Percentiles rank a stretch among this genome's conserved stretches.
These are phyloP conservation scores for Rhynchonycteris naso DNA, from an alignment of 2,797 vertebrate species.

Conservation along the genomic window DNA sequence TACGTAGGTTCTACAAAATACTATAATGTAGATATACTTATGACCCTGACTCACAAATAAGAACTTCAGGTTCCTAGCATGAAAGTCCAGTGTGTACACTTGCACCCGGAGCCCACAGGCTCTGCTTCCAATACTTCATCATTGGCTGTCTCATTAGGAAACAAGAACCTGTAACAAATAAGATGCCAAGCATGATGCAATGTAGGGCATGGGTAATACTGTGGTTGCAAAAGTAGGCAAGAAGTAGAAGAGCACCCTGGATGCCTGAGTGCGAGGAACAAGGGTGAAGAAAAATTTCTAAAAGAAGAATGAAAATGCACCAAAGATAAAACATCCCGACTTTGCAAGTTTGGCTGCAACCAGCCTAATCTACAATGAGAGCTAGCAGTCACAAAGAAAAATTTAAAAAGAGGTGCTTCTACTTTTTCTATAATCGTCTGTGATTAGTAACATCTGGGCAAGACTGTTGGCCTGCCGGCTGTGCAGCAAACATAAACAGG, in stretches of 20 bases:
- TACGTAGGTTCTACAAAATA: not conserved
- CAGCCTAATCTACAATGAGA: not conserved
- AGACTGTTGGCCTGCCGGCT: not conserved
- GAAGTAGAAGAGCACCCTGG: accelerated
- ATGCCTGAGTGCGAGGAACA: not conserved
- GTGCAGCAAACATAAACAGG: not conserved
- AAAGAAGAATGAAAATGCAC: not conserved
- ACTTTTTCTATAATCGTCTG: not conserved
- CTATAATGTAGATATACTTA: not conserved
- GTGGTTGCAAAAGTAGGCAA: not conserved
- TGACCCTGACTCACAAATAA: not conserved
- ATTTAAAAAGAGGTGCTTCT: not conserved
- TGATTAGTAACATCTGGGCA: not conserved
- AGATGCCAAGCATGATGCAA: not conserved
- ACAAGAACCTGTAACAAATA: not conserved
- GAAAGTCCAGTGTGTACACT: not conserved
- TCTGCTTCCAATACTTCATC: not conserved
- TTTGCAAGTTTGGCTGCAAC: not conserved
- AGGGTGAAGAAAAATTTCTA: not conserved
- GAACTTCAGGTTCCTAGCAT: not conserved
- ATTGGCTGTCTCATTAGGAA: not conserved
- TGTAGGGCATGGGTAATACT: accelerated
- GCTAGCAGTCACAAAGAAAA: not conserved
- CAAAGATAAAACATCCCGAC: not conserved
- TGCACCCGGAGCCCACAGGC: not conserved